A percentile compares a stretch with the other conserved stretches of the same genome.
Conservation (phyloP, 2,113 vertebrate species). For the Myotis brandtii region DNA sequence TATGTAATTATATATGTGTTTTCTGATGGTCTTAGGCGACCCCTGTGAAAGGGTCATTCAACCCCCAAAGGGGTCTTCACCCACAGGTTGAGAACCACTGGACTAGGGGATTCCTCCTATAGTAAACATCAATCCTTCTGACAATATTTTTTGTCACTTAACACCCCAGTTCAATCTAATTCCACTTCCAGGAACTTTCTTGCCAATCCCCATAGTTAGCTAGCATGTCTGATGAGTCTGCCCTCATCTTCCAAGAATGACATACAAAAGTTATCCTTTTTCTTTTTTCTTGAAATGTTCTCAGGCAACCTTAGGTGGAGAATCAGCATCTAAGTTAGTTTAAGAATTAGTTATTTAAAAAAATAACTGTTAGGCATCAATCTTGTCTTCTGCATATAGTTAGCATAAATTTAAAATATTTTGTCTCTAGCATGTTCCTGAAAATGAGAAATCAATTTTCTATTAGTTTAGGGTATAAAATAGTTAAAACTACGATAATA, state of each 20-base stretch:
- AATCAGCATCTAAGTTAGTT: background rate
- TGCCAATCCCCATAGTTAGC: fast-evolving
- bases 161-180: background rate
- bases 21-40: too few species aligned
- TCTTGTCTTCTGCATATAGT: background rate
- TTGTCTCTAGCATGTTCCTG: background rate
- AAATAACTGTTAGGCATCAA: background rate
- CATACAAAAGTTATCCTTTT: background rate
- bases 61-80: too few species aligned
- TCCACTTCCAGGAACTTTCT: background rate
- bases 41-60: too few species aligned
- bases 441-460: background rate
- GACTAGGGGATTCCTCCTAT: background rate
- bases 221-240: background rate
- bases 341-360: background rate
- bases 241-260: background rate
- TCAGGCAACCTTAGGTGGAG: background rate
- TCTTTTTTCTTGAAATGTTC: background rate
- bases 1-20: too few species aligned
- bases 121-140: background rate
- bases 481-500: background rate
- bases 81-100: too few species aligned
- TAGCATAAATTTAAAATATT: background rate
- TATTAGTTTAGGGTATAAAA: background rate
- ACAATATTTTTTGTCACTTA: background rate